A percentile compares a stretch with the other conserved stretches of the same genome.
Conservation (phyloP, 2,797 vertebrate genomes). For the Denticeps clupeoides region DNA sequence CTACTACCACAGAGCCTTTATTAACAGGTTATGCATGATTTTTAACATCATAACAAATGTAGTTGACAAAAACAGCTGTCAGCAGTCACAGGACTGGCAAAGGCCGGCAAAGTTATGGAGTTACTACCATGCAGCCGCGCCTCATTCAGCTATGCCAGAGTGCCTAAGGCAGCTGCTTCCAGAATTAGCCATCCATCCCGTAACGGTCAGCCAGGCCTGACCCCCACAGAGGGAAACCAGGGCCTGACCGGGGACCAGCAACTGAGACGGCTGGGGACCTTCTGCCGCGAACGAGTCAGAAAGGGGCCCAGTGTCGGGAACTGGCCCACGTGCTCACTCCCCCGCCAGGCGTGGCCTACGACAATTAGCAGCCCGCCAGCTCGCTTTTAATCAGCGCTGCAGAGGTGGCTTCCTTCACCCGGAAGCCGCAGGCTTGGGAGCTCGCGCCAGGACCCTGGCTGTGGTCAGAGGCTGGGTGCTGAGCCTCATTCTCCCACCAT, state of each 20-base stretch:
- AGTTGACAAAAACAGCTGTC: no score
- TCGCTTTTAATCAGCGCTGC: constrained; percentile 13
- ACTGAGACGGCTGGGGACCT: no score
- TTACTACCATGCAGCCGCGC: no score
- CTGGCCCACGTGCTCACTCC: neutral
- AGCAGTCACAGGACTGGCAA: no score
- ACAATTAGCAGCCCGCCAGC: constrained; percentile 15
- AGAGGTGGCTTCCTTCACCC: constrained; percentile 3
- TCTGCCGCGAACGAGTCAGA: no score
- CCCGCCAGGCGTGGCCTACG: constrained; percentile 7
- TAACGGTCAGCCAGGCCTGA: constrained; percentile 15
- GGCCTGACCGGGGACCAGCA: no score
- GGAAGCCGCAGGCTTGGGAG: constrained; percentile 8
- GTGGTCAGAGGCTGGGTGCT: neutral
- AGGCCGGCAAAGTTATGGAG: no score
- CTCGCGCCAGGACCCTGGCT: neutral
- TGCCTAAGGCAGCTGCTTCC: constrained; percentile 32
- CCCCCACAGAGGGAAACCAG: no score
- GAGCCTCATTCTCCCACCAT: no score
- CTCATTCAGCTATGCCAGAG: constrained; percentile 22
- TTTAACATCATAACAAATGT: no score
- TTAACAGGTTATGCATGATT: no score
- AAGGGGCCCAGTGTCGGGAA: neutral
- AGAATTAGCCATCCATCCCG: constrained; percentile 32
- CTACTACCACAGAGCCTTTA: no score